These are phyloP conservation scores for Apostichopus leukothele DNA, from an alignment of 53 echinoderm and acorn worm species.

Conservation along the genomic window DNA sequence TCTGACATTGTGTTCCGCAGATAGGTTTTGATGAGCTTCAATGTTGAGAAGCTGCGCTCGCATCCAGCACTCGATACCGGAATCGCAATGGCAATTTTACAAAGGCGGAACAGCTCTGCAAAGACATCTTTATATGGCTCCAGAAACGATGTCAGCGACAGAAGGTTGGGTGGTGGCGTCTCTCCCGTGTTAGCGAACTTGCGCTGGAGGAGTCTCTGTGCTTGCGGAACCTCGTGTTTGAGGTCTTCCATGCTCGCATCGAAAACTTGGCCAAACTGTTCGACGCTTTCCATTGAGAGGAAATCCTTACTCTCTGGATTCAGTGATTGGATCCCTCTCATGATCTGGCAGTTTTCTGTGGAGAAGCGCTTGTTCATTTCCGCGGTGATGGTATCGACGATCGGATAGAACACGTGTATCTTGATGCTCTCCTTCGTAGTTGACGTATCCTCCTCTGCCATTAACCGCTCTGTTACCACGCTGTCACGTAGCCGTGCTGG, in stretches of 20 bases:
- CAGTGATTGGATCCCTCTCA: constrained; percentile 29
- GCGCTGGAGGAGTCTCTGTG: constrained; percentile 2
- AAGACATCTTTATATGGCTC: not conserved
- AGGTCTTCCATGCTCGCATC: constrained; percentile 23
- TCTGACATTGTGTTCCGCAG: no score
- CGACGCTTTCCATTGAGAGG: constrained; percentile 22
- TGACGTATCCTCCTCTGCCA: not conserved
- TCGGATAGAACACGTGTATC: constrained; percentile 16
- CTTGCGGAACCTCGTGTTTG: constrained; percentile 2
- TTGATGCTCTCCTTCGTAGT: constrained; percentile 11
- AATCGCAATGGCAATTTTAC: constrained; percentile 17
- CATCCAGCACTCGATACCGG: constrained; percentile 39
- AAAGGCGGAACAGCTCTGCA: constrained; percentile 35
- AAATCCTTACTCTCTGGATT: constrained; percentile 2
- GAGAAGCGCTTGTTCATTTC: constrained; percentile 34
- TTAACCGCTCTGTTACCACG: not conserved
- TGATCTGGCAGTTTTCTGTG: constrained; percentile 25
- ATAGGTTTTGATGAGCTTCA: no score
- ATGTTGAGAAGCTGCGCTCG: constrained; percentile 22
- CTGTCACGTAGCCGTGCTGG: constrained; percentile 1
- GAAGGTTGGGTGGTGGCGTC: constrained; percentile 2
- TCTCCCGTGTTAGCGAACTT: constrained; percentile 14
- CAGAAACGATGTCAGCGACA: constrained; percentile 20
- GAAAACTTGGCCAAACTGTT: constrained; percentile 12
- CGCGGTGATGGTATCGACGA: constrained; percentile 7